Evolutionary conservation across 2,113 vertebrate genomes (phyloP).

Genomic region (Potamarius usumacintae): DNA sequence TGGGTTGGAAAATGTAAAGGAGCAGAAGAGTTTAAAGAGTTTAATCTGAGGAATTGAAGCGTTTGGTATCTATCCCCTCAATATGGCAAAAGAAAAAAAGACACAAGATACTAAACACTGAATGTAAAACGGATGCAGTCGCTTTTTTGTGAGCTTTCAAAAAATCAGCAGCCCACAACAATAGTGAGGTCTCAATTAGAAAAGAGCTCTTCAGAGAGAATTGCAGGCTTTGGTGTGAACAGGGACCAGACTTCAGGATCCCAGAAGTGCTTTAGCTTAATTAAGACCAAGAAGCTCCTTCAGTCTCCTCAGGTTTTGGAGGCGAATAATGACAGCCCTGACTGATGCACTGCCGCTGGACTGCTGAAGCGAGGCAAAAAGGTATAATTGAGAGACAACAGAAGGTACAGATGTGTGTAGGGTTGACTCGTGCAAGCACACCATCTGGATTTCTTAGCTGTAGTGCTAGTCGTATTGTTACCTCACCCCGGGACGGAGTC

Average conservation of each 20-base stretch:
- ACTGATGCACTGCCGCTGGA: constrained; percentile 30
- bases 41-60: not conserved
- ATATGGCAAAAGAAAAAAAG: not conserved
- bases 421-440: not conserved
- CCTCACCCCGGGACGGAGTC: no score
- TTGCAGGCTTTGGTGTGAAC: constrained; percentile 34
- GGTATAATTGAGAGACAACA: constrained; percentile 47
- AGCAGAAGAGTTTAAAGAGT: not conserved
- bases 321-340: constrained; percentile 40
- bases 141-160: constrained; percentile 7
- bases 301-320: constrained; percentile 35
- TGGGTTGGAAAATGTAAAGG: not conserved
- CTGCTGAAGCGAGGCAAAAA: constrained; percentile 31
- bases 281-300: constrained; percentile 45
- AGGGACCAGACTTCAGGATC: constrained; percentile 29
- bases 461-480: not conserved
- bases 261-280: constrained; percentile 48
- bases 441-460: constrained; percentile 32
- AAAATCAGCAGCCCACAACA: not conserved
- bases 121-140: not conserved
- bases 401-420: constrained; percentile 22
- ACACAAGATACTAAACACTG: not conserved
- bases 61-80: not conserved
- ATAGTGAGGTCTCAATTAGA: constrained; percentile 48
- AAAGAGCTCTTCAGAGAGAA: constrained; percentile 40